phyloP scores from a whole-genome alignment of 1,140 invertebrate species.

The Drosophila pectinifera region DNA sequence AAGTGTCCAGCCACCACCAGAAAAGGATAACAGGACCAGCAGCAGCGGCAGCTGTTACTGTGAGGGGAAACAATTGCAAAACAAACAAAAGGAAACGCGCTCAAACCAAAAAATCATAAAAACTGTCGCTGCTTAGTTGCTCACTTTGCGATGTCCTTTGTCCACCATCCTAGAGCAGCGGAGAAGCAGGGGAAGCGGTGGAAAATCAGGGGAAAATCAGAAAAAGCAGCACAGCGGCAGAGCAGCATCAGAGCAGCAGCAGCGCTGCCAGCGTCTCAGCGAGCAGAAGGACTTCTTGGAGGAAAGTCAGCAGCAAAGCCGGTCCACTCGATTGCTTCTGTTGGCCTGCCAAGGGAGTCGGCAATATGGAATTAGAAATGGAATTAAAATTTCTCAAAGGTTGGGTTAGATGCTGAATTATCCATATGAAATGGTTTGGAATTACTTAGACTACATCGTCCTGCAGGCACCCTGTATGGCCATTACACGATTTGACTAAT shows the following conservation, averaged over 20 bases:
- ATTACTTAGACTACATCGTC: constrained; percentile 26
- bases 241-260: too few species aligned
- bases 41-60: constrained; percentile 27
- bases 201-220: constrained; percentile 22
- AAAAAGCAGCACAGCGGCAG: constrained; percentile 15
- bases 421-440: too few species aligned
- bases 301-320: constrained; percentile 14
- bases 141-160: constrained; percentile 54
- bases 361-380: background rate
- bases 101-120: constrained; percentile 63
- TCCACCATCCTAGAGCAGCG: constrained; percentile 37
- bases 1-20: constrained; percentile 57
- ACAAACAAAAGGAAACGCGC: constrained; percentile 49
- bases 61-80: constrained; percentile 78
- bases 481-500: constrained; percentile 60
- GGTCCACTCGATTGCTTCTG: constrained; percentile 54
- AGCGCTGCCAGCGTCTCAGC: constrained; percentile 7
- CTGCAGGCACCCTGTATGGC: constrained; percentile 56
- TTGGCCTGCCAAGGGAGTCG: constrained; percentile 56
- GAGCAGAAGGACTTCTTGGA: background rate
- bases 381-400: background rate
- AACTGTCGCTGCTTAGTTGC: constrained; percentile 61
- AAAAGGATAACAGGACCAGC: constrained; percentile 34
- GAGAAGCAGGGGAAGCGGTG: background rate
- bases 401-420: constrained; percentile 9